Conservation (phyloP, 2,113 vertebrate genomes). For the Epinephelus fuscoguttatus region DNA sequence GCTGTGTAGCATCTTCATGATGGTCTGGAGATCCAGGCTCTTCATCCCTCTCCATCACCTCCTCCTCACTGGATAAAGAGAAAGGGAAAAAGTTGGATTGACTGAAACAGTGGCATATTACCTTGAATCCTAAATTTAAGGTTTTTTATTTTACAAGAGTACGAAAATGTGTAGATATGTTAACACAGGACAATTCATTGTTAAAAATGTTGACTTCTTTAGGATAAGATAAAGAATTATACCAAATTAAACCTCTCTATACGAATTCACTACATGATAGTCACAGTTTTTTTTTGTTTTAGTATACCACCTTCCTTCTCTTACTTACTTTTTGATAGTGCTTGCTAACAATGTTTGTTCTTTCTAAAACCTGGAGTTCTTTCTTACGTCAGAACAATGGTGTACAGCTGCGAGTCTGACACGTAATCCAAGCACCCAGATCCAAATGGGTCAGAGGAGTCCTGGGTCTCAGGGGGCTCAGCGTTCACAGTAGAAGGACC, state of each 20-base stretch:
- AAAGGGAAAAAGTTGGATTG: not conserved
- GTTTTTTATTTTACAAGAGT: not conserved
- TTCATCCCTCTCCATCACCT: conserved; percentile 20
- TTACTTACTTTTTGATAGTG: not conserved
- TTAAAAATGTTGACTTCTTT: not conserved
- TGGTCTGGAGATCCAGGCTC: not conserved
- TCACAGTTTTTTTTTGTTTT: not conserved
- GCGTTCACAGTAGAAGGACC: not conserved
- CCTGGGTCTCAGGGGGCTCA: conserved; percentile 12
- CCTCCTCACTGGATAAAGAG: conserved; percentile 58
- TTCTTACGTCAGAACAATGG: conserved; percentile 73
- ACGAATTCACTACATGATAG: not conserved
- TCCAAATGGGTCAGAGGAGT: conserved; percentile 25
- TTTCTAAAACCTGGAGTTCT: not conserved
- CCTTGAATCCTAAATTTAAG: not conserved
- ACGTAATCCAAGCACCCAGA: conserved; percentile 56
- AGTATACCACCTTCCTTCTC: not conserved
- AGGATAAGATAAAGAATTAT: not conserved
- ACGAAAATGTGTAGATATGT: not conserved
- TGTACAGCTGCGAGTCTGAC: conserved; percentile 83
- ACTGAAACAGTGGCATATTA: not conserved
- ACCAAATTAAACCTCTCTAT: not conserved
- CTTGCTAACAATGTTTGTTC: not conserved
- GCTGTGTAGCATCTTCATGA: conserved; percentile 84
- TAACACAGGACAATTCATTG: not conserved